Percentiles rank a stretch among this genome's conserved stretches.
phyloP scores from a whole-genome alignment of 2,797 vertebrate genomes.

The Coluber constrictor region DNA sequence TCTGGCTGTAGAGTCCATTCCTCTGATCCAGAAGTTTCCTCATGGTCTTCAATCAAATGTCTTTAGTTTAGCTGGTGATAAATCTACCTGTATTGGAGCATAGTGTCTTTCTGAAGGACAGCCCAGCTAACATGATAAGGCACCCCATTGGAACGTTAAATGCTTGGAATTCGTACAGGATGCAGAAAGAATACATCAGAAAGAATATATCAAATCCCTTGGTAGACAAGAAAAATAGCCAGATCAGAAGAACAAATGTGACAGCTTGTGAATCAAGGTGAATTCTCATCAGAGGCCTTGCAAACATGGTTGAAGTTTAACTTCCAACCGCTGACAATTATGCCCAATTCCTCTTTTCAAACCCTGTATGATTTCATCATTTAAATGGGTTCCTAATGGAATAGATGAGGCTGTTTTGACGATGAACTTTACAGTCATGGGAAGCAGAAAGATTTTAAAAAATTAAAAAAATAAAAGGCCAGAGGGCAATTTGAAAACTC shows the following conservation, averaged over 20 bases:
- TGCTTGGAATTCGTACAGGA: neutral
- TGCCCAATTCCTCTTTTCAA: neutral
- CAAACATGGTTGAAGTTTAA: neutral
- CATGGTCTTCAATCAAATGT: too few relatives aligned
- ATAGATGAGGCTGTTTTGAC: neutral
- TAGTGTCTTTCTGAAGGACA: neutral
- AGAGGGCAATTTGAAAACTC: neutral
- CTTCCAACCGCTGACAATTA: neutral
- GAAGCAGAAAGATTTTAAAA: neutral
- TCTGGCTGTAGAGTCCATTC: neutral
- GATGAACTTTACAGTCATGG: neutral
- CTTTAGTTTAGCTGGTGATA: neutral
- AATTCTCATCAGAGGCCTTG: neutral
- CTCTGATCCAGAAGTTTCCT: neutral
- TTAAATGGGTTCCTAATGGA: neutral
- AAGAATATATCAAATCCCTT: neutral
- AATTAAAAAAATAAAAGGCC: too few relatives aligned
- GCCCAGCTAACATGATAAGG: neutral
- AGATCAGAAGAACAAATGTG: neutral
- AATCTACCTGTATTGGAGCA: neutral
- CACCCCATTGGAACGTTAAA: neutral
- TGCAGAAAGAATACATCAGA: neutral
- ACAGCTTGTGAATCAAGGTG: neutral
- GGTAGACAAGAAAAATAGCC: neutral
- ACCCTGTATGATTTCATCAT: neutral